Percentiles rank a stretch among this genome's conserved stretches.
Conservation (phyloP, 2,888 invertebrate species). For the Beris chalybata region DNA sequence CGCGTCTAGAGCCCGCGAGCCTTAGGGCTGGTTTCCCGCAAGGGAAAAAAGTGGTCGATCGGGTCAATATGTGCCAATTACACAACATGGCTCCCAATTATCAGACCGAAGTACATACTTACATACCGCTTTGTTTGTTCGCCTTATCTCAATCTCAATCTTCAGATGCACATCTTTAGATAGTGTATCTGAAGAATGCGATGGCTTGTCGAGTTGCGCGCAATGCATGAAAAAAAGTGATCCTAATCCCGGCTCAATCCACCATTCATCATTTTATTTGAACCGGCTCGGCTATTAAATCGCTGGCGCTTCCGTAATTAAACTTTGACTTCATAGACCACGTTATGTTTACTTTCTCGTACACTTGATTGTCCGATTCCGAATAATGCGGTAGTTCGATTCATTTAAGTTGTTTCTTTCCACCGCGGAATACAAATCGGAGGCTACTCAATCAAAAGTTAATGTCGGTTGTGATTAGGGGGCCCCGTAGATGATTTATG, state of each 20-base stretch:
- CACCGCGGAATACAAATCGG: too few species aligned
- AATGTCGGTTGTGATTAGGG: too few species aligned
- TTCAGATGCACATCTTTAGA: conserved; percentile 1
- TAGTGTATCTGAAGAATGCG: neutral
- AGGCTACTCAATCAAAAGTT: too few species aligned
- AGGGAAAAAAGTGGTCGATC: conserved; percentile 11
- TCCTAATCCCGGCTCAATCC: neutral
- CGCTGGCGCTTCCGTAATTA: conserved; percentile 7
- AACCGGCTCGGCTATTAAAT: conserved; percentile 3
- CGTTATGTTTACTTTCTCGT: too few species aligned
- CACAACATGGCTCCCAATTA: conserved; percentile 24
- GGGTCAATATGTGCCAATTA: conserved; percentile 24
- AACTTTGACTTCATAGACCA: conserved; percentile 1
- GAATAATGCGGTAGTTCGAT: too few species aligned
- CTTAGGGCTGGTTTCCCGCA: conserved; percentile 9
- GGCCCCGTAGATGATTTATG: too few species aligned
- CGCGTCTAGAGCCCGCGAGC: neutral
- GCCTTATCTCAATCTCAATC: conserved; percentile 16
- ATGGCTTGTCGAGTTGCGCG: neutral
- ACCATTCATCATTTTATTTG: conserved; percentile 19
- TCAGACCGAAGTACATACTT: neutral
- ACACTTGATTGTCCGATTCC: too few species aligned
- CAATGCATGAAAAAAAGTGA: neutral
- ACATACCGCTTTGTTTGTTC: conserved; percentile 3
- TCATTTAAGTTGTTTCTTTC: too few species aligned